phyloP scores from a whole-genome alignment of 2,113 vertebrate genomes.

The Himantopus leucocephalus region DNA sequence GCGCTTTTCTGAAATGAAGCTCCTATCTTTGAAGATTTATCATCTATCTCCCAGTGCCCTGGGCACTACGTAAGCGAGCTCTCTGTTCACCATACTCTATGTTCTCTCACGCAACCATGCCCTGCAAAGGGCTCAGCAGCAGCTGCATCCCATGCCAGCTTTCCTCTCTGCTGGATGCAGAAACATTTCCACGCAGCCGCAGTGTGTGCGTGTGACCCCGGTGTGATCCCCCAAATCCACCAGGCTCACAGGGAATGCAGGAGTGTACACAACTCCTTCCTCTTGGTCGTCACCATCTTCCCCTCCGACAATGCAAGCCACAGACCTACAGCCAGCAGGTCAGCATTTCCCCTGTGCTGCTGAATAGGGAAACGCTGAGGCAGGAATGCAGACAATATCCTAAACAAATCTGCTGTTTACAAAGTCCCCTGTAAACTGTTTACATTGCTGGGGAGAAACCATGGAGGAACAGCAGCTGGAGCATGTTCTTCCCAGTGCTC shows the following conservation, averaged over 20 bases:
- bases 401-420: constrained; percentile 62
- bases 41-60: not conserved
- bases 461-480: constrained; percentile 37
- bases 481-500: not conserved
- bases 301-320: not conserved
- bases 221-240: not conserved
- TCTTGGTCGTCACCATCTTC: not conserved
- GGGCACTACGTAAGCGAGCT: not conserved
- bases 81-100: not conserved
- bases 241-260: not conserved
- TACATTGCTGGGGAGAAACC: constrained; percentile 39
- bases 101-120: accelerated
- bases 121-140: not conserved
- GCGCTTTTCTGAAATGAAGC: not conserved
- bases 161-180: not conserved
- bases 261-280: not conserved
- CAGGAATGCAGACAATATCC: constrained; percentile 22
- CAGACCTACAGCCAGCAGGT: not conserved
- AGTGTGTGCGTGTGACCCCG: not conserved
- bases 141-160: not conserved
- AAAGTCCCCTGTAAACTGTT: constrained; percentile 59
- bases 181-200: not conserved
- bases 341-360: not conserved
- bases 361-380: not conserved
- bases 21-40: not conserved